Percentiles rank a stretch among this genome's conserved stretches.
phyloP scores from a whole-genome alignment of 2,113 vertebrate species.

The Mastomys natalensis region DNA sequence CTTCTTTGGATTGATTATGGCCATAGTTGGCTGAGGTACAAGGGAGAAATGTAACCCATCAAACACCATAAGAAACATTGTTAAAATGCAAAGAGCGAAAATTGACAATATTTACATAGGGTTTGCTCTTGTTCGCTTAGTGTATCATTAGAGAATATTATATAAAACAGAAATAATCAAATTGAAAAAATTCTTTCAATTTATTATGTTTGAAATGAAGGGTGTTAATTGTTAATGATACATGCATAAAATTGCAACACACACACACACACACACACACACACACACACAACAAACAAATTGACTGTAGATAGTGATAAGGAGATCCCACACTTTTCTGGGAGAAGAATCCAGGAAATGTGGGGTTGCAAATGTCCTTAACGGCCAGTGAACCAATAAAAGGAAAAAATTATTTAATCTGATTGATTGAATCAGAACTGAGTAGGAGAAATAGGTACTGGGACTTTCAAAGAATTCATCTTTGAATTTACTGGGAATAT shows the following conservation, averaged over 20 bases:
- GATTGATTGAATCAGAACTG: background rate
- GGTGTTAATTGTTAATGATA: background rate
- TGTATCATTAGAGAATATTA: background rate
- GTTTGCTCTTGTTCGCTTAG: background rate
- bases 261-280: too few relatives aligned
- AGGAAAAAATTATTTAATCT: background rate
- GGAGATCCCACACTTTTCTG: background rate
- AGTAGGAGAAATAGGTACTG: background rate
- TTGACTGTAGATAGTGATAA: background rate
- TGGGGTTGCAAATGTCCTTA: background rate
- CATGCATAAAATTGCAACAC: background rate
- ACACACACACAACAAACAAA: background rate
- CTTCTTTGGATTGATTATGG: background rate
- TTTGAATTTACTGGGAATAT: background rate
- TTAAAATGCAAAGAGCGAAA: background rate
- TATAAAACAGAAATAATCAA: background rate
- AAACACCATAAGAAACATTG: constrained; percentile 11
- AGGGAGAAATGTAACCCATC: background rate
- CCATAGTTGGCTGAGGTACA: constrained; percentile 42
- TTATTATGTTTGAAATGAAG: background rate
- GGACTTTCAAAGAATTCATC: background rate
- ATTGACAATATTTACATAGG: background rate
- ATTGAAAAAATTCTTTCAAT: background rate
- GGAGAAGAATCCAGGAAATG: background rate
- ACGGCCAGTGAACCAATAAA: background rate